Percentiles rank a stretch among this genome's conserved stretches.
These are phyloP conservation scores for Orbicella faveolata DNA, from an alignment of 64 coral and sea anemone species.

Conservation along the genomic window DNA sequence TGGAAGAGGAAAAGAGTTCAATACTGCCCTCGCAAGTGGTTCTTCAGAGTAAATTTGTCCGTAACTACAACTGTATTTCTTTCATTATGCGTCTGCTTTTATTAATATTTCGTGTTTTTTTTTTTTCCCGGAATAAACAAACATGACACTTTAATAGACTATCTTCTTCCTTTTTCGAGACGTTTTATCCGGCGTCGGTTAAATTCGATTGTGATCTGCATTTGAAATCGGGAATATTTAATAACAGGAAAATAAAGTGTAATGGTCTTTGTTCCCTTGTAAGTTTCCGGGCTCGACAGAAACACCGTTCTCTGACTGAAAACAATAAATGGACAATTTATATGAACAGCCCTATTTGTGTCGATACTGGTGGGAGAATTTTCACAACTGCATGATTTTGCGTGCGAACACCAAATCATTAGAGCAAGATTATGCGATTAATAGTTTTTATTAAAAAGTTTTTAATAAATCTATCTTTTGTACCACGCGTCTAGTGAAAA, in stretches of 20 bases:
- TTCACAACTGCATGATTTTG: too few species aligned
- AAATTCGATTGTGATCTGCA: not conserved
- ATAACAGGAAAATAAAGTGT: not conserved
- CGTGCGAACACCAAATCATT: too few species aligned
- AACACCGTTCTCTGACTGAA: not conserved
- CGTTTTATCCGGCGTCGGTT: conserved; percentile 5
- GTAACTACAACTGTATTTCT: not conserved
- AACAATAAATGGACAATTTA: conserved; percentile 11
- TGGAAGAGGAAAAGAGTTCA: not conserved
- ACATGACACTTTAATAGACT: conserved; percentile 27
- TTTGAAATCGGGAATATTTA: not conserved
- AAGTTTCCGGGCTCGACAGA: not conserved
- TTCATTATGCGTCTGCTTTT: conserved; percentile 1
- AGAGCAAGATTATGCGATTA: not conserved
- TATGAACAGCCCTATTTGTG: not conserved
- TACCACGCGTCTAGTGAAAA: not conserved
- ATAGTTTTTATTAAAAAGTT: not conserved
- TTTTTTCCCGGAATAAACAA: conserved; percentile 15
- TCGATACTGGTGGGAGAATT: not conserved
- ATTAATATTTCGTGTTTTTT: not conserved
- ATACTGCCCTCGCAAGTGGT: not conserved
- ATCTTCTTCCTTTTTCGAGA: conserved; percentile 11
- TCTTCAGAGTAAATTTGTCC: not conserved
- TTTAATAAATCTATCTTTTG: not conserved
- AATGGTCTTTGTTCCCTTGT: not conserved